phyloP scores from a whole-genome alignment of 2,888 invertebrate genomes.

The Dynastes hyllus region DNA sequence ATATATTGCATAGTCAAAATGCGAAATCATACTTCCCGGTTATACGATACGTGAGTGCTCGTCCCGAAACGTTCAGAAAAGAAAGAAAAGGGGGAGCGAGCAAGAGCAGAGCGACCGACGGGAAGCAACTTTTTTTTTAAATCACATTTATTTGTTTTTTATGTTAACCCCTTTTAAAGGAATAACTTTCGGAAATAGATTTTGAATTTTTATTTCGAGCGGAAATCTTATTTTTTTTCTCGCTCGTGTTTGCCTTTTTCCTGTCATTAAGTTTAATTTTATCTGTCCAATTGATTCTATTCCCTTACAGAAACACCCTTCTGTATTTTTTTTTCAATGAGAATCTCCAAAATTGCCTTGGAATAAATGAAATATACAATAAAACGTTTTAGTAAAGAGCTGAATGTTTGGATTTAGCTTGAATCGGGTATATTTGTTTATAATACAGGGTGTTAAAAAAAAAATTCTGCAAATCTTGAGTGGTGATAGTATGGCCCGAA shows the following conservation, averaged over 20 bases:
- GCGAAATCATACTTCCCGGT: conserved; percentile 39
- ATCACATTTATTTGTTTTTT: conserved; percentile 49
- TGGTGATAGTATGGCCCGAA: no score
- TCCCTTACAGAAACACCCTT: no score
- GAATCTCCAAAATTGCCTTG: no score
- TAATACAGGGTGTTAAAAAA: no score
- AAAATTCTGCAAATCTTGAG: no score
- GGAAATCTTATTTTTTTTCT: conserved; percentile 6
- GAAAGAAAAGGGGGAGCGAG: background rate
- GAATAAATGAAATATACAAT: no score
- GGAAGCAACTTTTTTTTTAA: conserved; percentile 36
- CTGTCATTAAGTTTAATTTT: conserved; percentile 29
- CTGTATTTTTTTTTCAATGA: no score
- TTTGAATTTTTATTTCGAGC: conserved; percentile 35
- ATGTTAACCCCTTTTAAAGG: conserved; percentile 45
- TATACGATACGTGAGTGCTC: conserved; percentile 17
- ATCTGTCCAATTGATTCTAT: background rate
- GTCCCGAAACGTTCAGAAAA: background rate
- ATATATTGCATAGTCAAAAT: conserved; percentile 26
- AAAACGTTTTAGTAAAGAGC: no score
- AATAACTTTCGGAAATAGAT: conserved; percentile 39
- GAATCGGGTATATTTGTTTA: no score
- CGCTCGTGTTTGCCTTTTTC: background rate
- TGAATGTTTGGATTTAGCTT: no score
- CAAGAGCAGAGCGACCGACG: background rate